Percentiles rank a stretch among this genome's conserved stretches.
These are phyloP conservation scores for Spea hammondii DNA, from an alignment of 2,797 vertebrate genomes.

Conservation along the genomic window DNA sequence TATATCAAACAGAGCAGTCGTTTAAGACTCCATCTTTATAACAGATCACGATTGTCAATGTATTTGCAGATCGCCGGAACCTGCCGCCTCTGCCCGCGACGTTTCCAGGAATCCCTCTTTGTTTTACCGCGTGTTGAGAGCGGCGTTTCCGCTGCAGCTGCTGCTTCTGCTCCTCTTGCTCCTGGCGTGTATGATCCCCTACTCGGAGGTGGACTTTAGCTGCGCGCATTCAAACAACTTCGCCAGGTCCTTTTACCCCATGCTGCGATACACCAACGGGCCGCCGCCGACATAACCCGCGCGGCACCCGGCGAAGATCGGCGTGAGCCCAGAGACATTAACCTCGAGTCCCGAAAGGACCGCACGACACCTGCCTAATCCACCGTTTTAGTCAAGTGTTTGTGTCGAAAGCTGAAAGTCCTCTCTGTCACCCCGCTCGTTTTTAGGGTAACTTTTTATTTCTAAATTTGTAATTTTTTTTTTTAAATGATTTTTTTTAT, in stretches of 20 bases:
- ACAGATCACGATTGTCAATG: background rate
- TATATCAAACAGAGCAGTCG: too few species aligned
- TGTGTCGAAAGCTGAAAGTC: too few species aligned
- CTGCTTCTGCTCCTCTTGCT: constrained; percentile 82
- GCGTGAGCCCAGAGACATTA: too few species aligned
- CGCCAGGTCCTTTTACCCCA: constrained; percentile 89
- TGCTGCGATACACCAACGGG: constrained; percentile 90
- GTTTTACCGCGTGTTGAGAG: constrained; percentile 77
- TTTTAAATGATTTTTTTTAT: too few species aligned
- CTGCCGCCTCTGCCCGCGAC: background rate
- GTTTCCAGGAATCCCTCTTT: constrained; percentile 67
- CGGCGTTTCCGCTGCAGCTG: constrained; percentile 83
- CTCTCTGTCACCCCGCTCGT: too few species aligned
- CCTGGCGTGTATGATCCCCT: constrained; percentile 79
- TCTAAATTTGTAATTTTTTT: too few species aligned
- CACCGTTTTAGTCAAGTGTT: too few species aligned
- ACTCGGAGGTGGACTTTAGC: constrained; percentile 81
- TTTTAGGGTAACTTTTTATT: too few species aligned
- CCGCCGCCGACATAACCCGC: constrained; percentile 81
- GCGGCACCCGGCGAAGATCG: background rate
- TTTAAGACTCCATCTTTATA: background rate
- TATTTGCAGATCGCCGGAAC: constrained; percentile 61
- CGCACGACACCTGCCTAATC: too few species aligned
- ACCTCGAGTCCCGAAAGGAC: too few species aligned
- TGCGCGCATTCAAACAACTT: constrained; percentile 91